Evolutionary conservation across 2,113 vertebrate genomes (phyloP), one percentile per base, ranked within the genome.

Genomic region (Psilopsiagon aymara): DNA sequence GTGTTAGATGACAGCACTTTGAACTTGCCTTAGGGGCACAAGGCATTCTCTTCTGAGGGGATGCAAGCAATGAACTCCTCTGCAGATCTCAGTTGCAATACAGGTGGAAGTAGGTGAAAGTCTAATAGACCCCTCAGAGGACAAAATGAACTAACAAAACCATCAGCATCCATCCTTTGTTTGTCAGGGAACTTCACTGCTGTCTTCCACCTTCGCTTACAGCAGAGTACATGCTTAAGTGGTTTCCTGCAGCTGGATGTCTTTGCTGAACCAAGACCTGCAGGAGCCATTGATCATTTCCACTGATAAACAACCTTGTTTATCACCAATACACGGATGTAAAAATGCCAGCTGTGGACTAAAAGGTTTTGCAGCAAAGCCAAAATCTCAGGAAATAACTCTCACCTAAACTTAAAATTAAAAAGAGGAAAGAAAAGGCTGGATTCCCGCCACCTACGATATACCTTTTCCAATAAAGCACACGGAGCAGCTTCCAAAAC

Each of bases 271-370:
- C 76, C 0, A 7, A 78, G 82, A 71, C 59, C 88, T 10, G 17
- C 79, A 86, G 94, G 94, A 95, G 60, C 47, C 85, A 96, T 92
- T 92, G 94, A 96, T 95, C 90, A 78, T 70, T 92, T 90, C 76
- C 62, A 70, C 6, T 44, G 57, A 66, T 86, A 97, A 97, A 95
- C 80, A 94, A 79, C 64, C 41, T 83, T 92, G 80, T 90, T 97
- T 96, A 90, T 86, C 90, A 91, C 80, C 60, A 39, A 37, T 2
- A 62, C n/a, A 71, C 0, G 43, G 90, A 75, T 67, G 41, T 80
- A 80, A 13, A 94, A 95, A 52, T 81, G 37, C 64, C 70, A 67
- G 19, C 67, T 79, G 57, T 16, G 49, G 57, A 76, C 19, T n/a
- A 11, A 51, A 84, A 76, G n/a, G 44, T 25, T 92, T 80, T 92